Evolutionary conservation across 2,888 invertebrate genomes (phyloP), one percentile per base, ranked within the genome.

Genomic region (Pollenia labialis): DNA sequence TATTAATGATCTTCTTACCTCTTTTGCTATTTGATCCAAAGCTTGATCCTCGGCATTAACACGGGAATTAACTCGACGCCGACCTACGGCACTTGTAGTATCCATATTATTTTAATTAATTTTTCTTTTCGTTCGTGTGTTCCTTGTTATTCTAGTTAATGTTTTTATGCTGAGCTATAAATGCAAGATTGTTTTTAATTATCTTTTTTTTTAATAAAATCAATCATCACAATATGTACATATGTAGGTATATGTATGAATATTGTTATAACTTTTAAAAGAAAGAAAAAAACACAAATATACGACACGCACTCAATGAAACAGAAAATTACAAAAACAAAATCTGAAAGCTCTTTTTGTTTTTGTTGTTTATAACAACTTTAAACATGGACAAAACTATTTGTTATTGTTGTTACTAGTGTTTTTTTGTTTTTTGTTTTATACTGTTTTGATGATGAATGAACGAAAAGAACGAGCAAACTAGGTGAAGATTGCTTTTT

Each of bases 21-120:
- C 99, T 95, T 97, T 97, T 75, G 99, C 98, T 90, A 99, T 99
- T 94, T 98, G 97, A 94, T 99, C 98, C 83, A 99, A 95, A 71
- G 99, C 99, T 93, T 98, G 98, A 94, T 99, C 99, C 94, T 99
- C 99, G n/a, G 98, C 98, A 90, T 93, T 93, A 91, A 98, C 97
- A 94, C 98, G 97, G 89, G 96, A 94, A 94, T 97, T 96, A 94
- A 96, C 95, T 94, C 97, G 95, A 94, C 97, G 95, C 94, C 97
- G 95, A 92, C 96, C 95, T 88, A 93, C 92, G 88, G 92, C 91
- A 89, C 91, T 92, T 89, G 92, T 90, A 88, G 91, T 92, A 89
- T 93, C 93, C 93, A 93, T 93, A 87, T 88, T 89, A 86, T 66
- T 23, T 10, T 52, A 44, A 69, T 48, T 72, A 54, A 16, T 68